phyloP scores from a whole-genome alignment of 2,113 vertebrate species.

The Anolis carolinensis region DNA sequence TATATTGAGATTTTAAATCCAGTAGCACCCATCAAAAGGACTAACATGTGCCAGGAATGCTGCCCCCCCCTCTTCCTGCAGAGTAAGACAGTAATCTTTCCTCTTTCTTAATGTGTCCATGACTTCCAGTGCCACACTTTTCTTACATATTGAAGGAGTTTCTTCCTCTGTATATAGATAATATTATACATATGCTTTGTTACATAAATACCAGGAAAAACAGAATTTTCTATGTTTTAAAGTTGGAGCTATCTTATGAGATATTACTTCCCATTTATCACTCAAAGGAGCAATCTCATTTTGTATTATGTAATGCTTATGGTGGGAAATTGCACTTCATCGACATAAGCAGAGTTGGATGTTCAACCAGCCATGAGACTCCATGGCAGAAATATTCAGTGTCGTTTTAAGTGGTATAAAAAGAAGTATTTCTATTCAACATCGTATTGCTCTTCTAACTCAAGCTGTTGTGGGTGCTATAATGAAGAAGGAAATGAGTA shows the following conservation, averaged over 20 bases:
- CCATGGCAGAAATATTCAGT: neutral
- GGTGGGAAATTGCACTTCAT: neutral
- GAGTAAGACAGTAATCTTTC: slow-evolving; percentile 34
- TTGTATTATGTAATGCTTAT: neutral
- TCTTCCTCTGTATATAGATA: neutral
- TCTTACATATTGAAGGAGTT: fast-evolving
- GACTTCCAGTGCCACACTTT: slow-evolving; percentile 12
- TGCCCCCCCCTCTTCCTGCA: neutral
- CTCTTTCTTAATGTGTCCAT: slow-evolving; percentile 16
- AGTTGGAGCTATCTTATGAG: neutral
- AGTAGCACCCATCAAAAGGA: slow-evolving; percentile 50
- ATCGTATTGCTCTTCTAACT: neutral
- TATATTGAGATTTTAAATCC: slow-evolving; percentile 57
- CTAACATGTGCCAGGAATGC: neutral
- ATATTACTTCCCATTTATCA: neutral
- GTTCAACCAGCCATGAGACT: neutral
- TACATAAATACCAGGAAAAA: slow-evolving; percentile 16
- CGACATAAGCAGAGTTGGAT: neutral
- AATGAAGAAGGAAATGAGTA: neutral
- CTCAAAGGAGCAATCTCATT: neutral
- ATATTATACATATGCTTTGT: slow-evolving; percentile 4
- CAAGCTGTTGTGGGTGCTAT: neutral
- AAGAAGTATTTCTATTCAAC: neutral
- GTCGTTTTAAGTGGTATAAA: neutral
- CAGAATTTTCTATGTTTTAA: neutral